Base-by-base conservation (phyloP, 1,140 invertebrate species). In the Cydia fagiglandana region DNA sequence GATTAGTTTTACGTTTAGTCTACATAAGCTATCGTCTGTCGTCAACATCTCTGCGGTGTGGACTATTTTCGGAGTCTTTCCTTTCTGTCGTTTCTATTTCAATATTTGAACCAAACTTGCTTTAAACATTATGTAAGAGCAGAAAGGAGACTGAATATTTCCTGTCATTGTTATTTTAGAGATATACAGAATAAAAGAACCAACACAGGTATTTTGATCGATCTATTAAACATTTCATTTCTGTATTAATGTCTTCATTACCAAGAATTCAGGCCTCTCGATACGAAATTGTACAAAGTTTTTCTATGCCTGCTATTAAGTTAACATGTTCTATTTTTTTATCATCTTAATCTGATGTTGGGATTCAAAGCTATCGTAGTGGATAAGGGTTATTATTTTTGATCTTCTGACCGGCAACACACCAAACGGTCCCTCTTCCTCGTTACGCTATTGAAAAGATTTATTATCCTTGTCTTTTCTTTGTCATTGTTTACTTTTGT, bases 401-500 rank as follows among this genome's bases (percentile, higher is more conserved):
- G 66, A 70, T 70, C 34, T 5, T 38, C 45, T 70, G 30, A 70
- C 64, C 76, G 75, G 64, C 76, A 78, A 68, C 47, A 64, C 30
- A 73, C 68, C 50, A 77, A 74, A 70, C 41, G 64, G 41, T 38
- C 61, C 76, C 73, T 50, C 34, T 47, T 66, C 41, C 73, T 73
- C 68, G 38, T 78, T 75, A 78, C 73, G 75, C 77, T 77, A 70
- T 70, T 73, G 61, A 53, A 77, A 79, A 79, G 80, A 83, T 83
- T 81, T 83, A 83, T 83, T 81, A 80, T 79, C 74, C 75, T 50
- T 56, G 70, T 73, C 66, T 76, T 77, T 77, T 74, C 45, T 73
- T 66, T 73, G 75, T 73, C 50, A 76, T 79, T 83, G 80, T 86
- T 86, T 83, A 83, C 83, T 83, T 81, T 82, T 81, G 77, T 81